Evolutionary conservation across 2,888 invertebrate species (phyloP).

Genomic region (Agrochola circellaris): DNA sequence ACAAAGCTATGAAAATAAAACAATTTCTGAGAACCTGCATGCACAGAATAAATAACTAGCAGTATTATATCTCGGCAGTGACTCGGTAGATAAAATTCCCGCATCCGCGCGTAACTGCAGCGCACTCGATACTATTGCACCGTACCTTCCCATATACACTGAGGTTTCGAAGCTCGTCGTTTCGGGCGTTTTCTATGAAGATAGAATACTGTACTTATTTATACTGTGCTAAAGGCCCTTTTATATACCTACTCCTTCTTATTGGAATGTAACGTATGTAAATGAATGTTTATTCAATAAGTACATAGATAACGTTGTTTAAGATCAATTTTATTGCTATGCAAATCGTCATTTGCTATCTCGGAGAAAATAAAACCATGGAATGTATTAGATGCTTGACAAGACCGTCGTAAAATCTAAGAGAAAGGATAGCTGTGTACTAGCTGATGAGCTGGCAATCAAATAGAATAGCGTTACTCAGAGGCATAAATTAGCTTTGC

Average conservation of each 20-base stretch:
- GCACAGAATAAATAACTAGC: too few relatives aligned
- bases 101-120: too few relatives aligned
- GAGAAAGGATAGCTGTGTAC: conserved; percentile 4
- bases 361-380: conserved; percentile 22
- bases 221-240: too few relatives aligned
- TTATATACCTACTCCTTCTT: background rate
- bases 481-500: background rate
- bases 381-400: conserved; percentile 12
- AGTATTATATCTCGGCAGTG: too few relatives aligned
- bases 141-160: too few relatives aligned
- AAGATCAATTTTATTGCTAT: conserved; percentile 14
- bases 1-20: background rate
- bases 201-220: too few relatives aligned
- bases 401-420: conserved; percentile 24
- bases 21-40: background rate
- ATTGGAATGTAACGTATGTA: background rate
- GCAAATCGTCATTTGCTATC: conserved; percentile 21
- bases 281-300: background rate
- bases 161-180: too few relatives aligned
- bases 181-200: too few relatives aligned
- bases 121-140: too few relatives aligned
- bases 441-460: conserved; percentile 31
- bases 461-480: conserved; percentile 19
- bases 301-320: background rate
- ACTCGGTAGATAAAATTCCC: too few relatives aligned